A percentile compares a stretch with the other conserved stretches of the same genome.
These are phyloP conservation scores for Drosophila atroscutellata DNA, from an alignment of 2,888 invertebrate genomes.

Conservation along the genomic window DNA sequence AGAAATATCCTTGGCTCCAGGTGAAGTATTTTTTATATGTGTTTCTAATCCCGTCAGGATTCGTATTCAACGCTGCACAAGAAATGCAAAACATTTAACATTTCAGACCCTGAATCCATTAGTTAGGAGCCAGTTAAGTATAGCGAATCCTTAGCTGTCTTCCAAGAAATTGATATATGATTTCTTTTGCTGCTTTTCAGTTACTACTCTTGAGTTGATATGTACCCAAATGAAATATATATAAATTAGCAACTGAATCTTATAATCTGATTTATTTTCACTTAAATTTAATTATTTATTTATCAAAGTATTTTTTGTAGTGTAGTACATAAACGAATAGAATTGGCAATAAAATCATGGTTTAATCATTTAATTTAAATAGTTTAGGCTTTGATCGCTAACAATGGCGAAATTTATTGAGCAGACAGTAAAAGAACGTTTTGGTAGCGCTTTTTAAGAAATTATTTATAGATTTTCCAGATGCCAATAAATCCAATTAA, in stretches of 20 bases:
- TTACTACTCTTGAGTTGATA: background rate
- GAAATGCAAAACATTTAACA: too few species aligned
- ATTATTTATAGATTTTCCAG: background rate
- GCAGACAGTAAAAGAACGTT: background rate
- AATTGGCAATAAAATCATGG: background rate
- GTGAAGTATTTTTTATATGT: background rate
- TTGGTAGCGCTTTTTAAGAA: background rate
- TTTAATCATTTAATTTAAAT: background rate
- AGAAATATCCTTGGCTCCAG: background rate
- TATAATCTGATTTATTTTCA: background rate
- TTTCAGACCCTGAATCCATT: too few species aligned
- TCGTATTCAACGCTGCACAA: too few species aligned
- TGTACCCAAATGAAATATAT: background rate
- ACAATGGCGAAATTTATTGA: background rate
- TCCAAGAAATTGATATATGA: background rate
- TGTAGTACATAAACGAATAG: background rate
- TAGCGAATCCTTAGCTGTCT: background rate
- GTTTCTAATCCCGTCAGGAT: background rate
- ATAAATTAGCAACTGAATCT: background rate
- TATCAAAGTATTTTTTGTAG: background rate
- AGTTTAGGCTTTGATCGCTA: background rate
- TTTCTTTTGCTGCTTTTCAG: background rate
- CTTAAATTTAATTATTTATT: background rate
- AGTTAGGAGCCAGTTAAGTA: background rate
- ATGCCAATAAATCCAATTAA: conserved; percentile 40